These are phyloP conservation scores for Phenacoccus solenopsis DNA, from an alignment of 1,140 invertebrate genomes.

Conservation along the genomic window DNA sequence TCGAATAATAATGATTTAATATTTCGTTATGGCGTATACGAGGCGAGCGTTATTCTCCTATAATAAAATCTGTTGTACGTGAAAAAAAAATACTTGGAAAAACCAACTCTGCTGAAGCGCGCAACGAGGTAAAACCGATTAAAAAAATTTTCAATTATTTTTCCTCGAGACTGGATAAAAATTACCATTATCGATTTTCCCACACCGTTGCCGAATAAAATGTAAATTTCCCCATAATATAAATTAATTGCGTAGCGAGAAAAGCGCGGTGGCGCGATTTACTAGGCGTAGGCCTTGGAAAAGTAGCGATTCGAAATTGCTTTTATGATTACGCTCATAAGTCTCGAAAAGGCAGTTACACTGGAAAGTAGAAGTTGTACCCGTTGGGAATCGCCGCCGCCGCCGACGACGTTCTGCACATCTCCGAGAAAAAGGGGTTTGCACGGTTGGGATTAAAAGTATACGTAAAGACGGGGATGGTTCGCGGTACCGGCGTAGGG, in stretches of 20 bases:
- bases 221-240: not conserved
- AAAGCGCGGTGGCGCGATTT: not conserved
- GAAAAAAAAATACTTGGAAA: too few relatives aligned
- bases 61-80: too few relatives aligned
- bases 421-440: not conserved
- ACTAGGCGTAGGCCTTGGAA: not conserved
- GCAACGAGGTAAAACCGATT: too few relatives aligned
- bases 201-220: not conserved
- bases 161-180: not conserved
- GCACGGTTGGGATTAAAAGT: slow-evolving; percentile 13
- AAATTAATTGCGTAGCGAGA: not conserved
- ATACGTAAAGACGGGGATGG: not conserved
- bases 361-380: slow-evolving; percentile 9
- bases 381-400: slow-evolving; percentile 7
- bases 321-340: slow-evolving; percentile 15
- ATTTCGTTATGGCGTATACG: too few relatives aligned
- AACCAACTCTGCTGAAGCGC: too few relatives aligned
- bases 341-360: slow-evolving; percentile 9
- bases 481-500: not conserved
- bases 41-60: too few relatives aligned
- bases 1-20: too few relatives aligned
- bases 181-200: not conserved
- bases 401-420: not conserved
- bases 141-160: too few relatives aligned
- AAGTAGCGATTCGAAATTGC: slow-evolving; percentile 14